Evolutionary conservation across 2,113 vertebrate genomes (phyloP).

Genomic region (Acrocephalus arundinaceus): DNA sequence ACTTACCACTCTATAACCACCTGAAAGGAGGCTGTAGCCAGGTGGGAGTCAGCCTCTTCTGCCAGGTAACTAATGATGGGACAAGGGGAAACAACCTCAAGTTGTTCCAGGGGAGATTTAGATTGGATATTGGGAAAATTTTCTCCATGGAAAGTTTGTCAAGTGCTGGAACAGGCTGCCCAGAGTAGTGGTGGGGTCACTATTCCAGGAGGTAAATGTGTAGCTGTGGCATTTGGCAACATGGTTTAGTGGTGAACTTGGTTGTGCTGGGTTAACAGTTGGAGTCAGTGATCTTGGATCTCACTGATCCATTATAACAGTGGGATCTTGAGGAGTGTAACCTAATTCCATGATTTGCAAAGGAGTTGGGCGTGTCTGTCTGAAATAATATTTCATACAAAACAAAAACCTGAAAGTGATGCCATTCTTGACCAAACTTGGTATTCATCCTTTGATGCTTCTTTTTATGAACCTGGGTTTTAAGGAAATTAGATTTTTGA

Average conservation of each 20-base stretch:
- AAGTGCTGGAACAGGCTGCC: neutral
- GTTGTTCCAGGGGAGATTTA: neutral
- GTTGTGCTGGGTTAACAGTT: neutral
- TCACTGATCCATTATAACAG: neutral
- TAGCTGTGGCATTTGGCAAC: neutral
- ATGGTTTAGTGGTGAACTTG: neutral
- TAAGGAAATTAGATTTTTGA: neutral
- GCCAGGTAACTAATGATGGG: neutral
- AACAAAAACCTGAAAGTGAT: neutral
- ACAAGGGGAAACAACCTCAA: neutral
- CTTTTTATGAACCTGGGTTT: neutral
- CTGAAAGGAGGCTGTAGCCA: neutral
- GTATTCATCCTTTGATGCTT: neutral
- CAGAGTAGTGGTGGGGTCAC: neutral
- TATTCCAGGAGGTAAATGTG: neutral
- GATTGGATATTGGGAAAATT: neutral
- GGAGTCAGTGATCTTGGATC: neutral
- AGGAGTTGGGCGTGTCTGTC: neutral
- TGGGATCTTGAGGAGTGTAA: neutral
- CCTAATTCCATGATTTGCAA: neutral
- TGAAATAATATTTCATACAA: neutral
- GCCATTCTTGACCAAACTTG: neutral
- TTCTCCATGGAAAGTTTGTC: neutral
- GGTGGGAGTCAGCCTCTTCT: fast-evolving
- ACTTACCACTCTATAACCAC: fast-evolving